Evolutionary conservation across 2,888 invertebrate genomes (phyloP).

Genomic region (Nysson spinosus): DNA sequence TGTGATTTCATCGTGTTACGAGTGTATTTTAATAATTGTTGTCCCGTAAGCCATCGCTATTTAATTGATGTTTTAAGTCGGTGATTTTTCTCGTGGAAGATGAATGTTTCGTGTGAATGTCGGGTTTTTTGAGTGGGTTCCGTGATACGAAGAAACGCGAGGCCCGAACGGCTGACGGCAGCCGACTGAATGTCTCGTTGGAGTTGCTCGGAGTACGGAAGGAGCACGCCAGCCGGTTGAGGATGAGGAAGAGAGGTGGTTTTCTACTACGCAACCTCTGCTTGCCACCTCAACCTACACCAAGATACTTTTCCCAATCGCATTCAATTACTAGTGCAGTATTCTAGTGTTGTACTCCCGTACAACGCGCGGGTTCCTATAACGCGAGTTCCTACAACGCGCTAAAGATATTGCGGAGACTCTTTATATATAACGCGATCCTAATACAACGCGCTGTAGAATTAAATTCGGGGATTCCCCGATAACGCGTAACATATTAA

Average conservation of each 20-base stretch:
- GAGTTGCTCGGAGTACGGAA: constrained; percentile 57
- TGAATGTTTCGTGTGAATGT: not conserved
- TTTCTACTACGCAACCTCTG: constrained; percentile 52
- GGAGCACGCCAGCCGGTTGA: constrained; percentile 52
- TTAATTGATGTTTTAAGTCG: too few relatives aligned
- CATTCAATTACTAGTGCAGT: not conserved
- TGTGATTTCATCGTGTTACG: too few relatives aligned
- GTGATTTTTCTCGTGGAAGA: too few relatives aligned
- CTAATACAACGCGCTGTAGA: too few relatives aligned
- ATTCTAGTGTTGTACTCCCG: too few relatives aligned
- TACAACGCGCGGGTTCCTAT: too few relatives aligned
- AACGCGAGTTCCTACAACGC: not conserved
- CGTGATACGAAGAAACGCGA: constrained; percentile 43
- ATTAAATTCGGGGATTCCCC: too few relatives aligned
- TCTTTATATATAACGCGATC: too few relatives aligned
- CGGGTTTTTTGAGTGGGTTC: not conserved
- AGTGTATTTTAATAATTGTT: too few relatives aligned
- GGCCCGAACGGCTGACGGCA: constrained; percentile 72
- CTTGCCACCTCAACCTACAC: constrained; percentile 24
- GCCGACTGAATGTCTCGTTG: constrained; percentile 71
- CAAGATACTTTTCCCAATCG: constrained; percentile 4
- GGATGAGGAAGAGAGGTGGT: constrained; percentile 42
- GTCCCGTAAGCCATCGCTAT: too few relatives aligned
- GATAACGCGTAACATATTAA: too few relatives aligned
- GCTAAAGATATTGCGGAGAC: too few relatives aligned